Conservation (phyloP, 2,888 invertebrate genomes). For the Pollenia amentaria region DNA sequence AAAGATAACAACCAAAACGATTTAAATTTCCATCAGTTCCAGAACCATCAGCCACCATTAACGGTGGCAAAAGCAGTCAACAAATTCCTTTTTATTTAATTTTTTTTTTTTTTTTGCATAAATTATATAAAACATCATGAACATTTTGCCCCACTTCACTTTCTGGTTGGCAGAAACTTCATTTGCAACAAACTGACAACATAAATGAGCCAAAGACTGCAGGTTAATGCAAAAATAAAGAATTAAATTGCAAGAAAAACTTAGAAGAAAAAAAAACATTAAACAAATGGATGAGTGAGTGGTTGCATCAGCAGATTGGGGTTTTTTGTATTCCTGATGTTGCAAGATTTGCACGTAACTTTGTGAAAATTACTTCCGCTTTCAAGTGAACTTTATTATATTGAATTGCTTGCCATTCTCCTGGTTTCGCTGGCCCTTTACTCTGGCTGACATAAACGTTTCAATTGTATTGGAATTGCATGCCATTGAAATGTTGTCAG, state of each 20-base stretch:
- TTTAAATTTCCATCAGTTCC: conserved; percentile 20
- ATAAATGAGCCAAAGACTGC: conserved; percentile 26
- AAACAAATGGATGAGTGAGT: conserved; percentile 21
- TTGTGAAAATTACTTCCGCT: conserved; percentile 67
- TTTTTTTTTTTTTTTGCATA: conserved; percentile 32
- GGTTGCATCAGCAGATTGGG: conserved; percentile 12
- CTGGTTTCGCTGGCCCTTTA: neutral
- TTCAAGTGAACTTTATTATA: conserved; percentile 61
- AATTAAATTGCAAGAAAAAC: neutral
- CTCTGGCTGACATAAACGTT: conserved; percentile 33
- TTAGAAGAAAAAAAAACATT: conserved; percentile 10
- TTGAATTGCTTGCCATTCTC: conserved; percentile 52
- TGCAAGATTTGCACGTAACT: conserved; percentile 46
- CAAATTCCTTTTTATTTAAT: neutral
- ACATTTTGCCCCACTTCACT: conserved; percentile 1
- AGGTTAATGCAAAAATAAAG: neutral
- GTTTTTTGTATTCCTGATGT: neutral
- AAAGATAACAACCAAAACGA: neutral
- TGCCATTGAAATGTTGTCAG: neutral
- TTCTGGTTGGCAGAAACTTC: neutral
- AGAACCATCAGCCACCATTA: conserved; percentile 22
- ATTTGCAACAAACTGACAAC: conserved; percentile 30
- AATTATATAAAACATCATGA: conserved; percentile 46
- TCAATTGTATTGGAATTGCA: conserved; percentile 35
- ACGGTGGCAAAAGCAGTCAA: neutral